A percentile compares a stretch with the other conserved stretches of the same genome.
Evolutionary conservation across 1,140 invertebrate species (phyloP).

Genomic region (Drosophila paulistorum): DNA sequence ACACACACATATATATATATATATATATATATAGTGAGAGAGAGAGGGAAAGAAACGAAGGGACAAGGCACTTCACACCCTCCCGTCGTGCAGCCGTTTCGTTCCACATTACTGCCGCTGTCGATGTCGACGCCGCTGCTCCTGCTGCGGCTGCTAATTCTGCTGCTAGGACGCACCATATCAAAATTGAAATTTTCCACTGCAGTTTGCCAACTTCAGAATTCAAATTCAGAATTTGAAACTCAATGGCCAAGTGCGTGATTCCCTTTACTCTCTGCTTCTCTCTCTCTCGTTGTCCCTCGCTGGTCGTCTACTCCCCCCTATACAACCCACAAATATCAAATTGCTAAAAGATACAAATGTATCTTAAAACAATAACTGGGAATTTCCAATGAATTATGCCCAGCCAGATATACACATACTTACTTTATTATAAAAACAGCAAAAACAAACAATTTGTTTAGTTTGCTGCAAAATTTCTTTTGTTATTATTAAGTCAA

Average conservation of each 20-base stretch:
- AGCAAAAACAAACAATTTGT: slow-evolving; percentile 10
- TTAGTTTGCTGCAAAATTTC: slow-evolving; percentile 14
- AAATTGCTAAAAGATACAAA: slow-evolving; percentile 12
- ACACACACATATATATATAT: neutral
- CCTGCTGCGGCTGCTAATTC: slow-evolving; percentile 15
- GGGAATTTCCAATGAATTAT: slow-evolving; percentile 7
- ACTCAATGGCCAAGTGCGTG: slow-evolving; percentile 16
- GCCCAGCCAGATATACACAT: neutral
- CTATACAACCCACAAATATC: neutral
- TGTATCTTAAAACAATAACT: slow-evolving; percentile 13
- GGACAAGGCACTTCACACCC: slow-evolving; percentile 17
- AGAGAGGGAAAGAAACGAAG: no score
- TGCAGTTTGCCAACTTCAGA: slow-evolving; percentile 64
- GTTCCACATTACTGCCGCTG: slow-evolving; percentile 37
- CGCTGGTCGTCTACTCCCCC: neutral
- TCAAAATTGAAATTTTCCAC: slow-evolving; percentile 75
- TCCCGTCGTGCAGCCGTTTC: slow-evolving; percentile 28
- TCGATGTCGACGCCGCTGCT: slow-evolving; percentile 8
- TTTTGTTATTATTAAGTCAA: neutral
- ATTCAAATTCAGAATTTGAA: slow-evolving; percentile 8
- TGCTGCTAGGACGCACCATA: slow-evolving; percentile 59
- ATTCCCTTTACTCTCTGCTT: neutral
- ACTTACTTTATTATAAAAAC: slow-evolving; percentile 1
- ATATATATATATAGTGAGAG: no score
- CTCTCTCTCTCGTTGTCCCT: neutral